Conservation (phyloP, 2,888 invertebrate genomes). For the Ceraclea dissimilis region DNA sequence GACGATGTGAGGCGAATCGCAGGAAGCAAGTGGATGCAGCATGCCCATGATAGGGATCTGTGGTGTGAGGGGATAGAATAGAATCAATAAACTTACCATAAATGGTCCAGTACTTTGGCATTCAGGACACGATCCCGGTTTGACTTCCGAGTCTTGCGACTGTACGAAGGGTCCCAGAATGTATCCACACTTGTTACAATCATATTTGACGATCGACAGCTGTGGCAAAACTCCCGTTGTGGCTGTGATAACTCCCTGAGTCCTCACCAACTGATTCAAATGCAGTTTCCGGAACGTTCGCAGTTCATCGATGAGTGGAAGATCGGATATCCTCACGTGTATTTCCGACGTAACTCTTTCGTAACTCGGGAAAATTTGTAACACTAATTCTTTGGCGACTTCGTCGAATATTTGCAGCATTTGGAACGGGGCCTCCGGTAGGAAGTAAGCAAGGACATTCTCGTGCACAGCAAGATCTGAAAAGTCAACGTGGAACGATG, state of each 20-base stretch:
- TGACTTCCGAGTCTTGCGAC: conserved; percentile 85
- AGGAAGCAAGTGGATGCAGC: no score
- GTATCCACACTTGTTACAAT: conserved; percentile 93
- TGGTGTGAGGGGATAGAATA: no score
- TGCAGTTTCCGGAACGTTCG: conserved; percentile 84
- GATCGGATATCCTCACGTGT: conserved; percentile 88
- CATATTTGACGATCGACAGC: conserved; percentile 90
- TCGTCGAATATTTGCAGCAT: conserved; percentile 95
- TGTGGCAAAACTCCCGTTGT: conserved; percentile 95
- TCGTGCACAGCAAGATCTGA: conserved; percentile 83
- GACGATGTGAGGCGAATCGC: no score
- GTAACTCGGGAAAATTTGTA: conserved; percentile 93
- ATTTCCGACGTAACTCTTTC: conserved; percentile 90
- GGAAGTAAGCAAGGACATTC: conserved; percentile 90
- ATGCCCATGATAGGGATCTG: background rate
- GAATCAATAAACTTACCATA: conserved; percentile 49
- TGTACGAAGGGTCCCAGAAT: conserved; percentile 95
- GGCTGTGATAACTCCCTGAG: conserved; percentile 90
- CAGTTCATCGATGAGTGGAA: conserved; percentile 93
- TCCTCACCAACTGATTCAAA: conserved; percentile 90
- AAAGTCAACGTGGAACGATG: conserved; percentile 90
- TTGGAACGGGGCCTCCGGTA: conserved; percentile 95
- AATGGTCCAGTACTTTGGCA: conserved; percentile 96
- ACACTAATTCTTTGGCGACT: conserved; percentile 87
- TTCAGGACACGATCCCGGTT: conserved; percentile 95